Evolutionary conservation across 2,888 invertebrate genomes (phyloP).

Genomic region (Mimachlamys varia): DNA sequence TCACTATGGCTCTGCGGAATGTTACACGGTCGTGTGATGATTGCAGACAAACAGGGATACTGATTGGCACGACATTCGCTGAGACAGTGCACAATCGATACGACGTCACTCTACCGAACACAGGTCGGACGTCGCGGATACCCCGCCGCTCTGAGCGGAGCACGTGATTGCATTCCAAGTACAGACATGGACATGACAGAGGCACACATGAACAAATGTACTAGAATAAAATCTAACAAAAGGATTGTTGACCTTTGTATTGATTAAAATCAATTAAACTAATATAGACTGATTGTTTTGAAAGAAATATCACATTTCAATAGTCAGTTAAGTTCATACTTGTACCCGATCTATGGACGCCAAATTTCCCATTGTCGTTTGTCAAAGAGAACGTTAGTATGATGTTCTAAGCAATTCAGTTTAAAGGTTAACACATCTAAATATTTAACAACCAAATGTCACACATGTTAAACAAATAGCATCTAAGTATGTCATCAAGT

Average conservation of each 20-base stretch:
- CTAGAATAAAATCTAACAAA: not conserved
- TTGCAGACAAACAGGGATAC: conserved; percentile 5
- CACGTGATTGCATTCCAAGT: not conserved
- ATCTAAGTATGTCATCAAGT: no score
- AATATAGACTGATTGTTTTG: not conserved
- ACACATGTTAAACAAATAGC: no score
- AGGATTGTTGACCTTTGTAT: not conserved
- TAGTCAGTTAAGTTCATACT: no score
- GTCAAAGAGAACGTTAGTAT: no score
- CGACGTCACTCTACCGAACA: not conserved
- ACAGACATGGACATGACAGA: not conserved
- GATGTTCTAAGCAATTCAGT: no score
- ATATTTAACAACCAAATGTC: no score
- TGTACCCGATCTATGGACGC: no score
- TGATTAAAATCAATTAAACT: not conserved
- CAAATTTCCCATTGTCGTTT: no score
- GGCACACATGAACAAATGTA: not conserved
- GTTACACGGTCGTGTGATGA: not conserved
- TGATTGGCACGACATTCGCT: not conserved
- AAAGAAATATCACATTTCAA: not conserved
- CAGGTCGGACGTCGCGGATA: not conserved
- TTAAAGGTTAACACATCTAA: no score
- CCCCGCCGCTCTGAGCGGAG: not conserved
- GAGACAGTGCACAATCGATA: not conserved
- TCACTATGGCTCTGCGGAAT: not conserved